Base-by-base conservation (phyloP, 2,888 invertebrate genomes). In the Rhorus exstirpatorius region DNA sequence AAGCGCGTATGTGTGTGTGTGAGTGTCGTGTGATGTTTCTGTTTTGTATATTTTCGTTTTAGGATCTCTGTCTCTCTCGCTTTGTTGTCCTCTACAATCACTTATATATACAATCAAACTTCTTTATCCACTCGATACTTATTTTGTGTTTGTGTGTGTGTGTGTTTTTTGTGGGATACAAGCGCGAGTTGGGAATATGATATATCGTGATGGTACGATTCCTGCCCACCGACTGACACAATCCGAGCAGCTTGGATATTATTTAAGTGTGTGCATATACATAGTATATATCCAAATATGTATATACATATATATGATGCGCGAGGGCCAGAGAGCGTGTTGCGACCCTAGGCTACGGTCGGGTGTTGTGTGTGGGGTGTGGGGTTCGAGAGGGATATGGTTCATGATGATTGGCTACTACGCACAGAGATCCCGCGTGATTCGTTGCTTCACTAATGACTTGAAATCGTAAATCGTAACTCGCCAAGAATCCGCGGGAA, bases 171-270 rank as follows among this genome's bases (percentile, higher is more conserved):
- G 75, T 75, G 12, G 53, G 68, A 38, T 60, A 70, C 17, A 58
- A 49, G 41, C 82, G 65, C 77, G 78, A 71, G 60, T 31, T 53
- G 19, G 38, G 14, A n/a, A 51, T 41, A 53, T 44, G 41, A 44
- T 83, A 70, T 84, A 71, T 76, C 61, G 75, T 72, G 81, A 79
- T 82, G 79, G 81, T 83, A 86, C 83, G 83, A 70, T 84, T 84
- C 79, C 83, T 86, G 79, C 83, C 81, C 86, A 85, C 86, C 83
- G 78, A 85, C 86, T 86, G 86, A 86, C 84, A 82, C 82, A 60
- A 72, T 49, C 46, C 72, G 61, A 60, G 35, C 58, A 60, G 71
- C 31, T 58, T 58, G 46, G 58, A 46, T 71, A 46, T 71, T 70
- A 70, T 70, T 70, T 70, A 70, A 55, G 70, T 70, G 55, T 70